A percentile compares a stretch with the other conserved stretches of the same genome.
phyloP scores from a whole-genome alignment of 2,113 vertebrate genomes.

The Eublepharis macularius region DNA sequence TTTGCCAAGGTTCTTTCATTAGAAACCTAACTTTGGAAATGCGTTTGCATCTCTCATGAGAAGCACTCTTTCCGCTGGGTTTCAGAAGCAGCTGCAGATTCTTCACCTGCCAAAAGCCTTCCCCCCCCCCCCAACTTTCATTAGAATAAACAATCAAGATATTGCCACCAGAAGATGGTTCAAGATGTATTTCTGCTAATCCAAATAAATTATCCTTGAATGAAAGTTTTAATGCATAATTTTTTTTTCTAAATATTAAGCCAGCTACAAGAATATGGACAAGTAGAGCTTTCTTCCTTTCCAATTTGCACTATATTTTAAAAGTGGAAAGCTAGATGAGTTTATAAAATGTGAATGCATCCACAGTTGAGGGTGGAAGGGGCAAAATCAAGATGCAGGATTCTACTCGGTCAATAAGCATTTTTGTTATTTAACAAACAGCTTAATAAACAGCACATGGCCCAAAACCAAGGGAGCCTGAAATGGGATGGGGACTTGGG shows the following conservation, averaged over 20 bases:
- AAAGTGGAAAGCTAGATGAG: slow-evolving; percentile 37
- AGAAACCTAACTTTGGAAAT: slow-evolving; percentile 57
- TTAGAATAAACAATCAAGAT: slow-evolving; percentile 57
- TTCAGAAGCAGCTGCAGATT: slow-evolving; percentile 54
- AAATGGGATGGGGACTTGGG: not conserved
- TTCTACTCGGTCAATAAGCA: not conserved
- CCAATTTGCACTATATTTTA: slow-evolving; percentile 56
- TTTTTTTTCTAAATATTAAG: slow-evolving; percentile 57
- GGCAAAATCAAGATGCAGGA: not conserved
- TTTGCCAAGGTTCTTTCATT: slow-evolving; percentile 46
- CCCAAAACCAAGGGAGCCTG: slow-evolving; percentile 19
- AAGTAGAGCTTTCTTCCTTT: slow-evolving; percentile 43
- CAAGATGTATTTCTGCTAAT: slow-evolving; percentile 67
- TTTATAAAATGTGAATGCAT: slow-evolving; percentile 26
- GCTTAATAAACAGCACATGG: slow-evolving; percentile 29
- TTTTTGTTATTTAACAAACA: no score
- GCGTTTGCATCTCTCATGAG: slow-evolving; percentile 38
- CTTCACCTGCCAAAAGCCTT: slow-evolving; percentile 63
- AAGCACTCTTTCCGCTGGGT: slow-evolving; percentile 49
- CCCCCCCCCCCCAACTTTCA: slow-evolving; percentile 20
- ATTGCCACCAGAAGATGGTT: slow-evolving; percentile 60
- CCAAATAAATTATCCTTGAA: slow-evolving; percentile 71
- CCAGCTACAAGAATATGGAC: not conserved
- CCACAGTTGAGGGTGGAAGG: not conserved
- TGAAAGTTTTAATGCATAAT: slow-evolving; percentile 60